Conservation (phyloP, 2,888 invertebrate species). For the Nemoura dubitans region DNA sequence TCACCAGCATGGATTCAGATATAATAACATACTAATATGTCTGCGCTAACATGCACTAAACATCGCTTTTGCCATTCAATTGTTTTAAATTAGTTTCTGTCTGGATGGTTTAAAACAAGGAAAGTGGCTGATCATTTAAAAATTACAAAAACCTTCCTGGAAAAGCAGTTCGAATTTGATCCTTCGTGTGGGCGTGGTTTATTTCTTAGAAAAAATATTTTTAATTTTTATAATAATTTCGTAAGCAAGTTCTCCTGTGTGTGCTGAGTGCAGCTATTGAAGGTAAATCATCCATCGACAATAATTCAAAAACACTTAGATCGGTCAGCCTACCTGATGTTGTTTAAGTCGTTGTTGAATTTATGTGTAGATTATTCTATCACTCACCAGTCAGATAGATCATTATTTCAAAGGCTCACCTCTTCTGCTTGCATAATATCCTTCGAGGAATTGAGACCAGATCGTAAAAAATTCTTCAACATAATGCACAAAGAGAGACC, state of each 20-base stretch:
- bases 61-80: constrained; percentile 1
- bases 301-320: neutral
- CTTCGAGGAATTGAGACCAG: neutral
- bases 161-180: neutral
- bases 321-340: neutral
- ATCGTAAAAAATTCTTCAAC: neutral
- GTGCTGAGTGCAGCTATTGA: neutral
- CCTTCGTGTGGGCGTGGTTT: neutral
- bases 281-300: neutral
- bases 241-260: neutral
- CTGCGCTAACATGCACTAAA: neutral
- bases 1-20: neutral
- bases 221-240: constrained; percentile 1
- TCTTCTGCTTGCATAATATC: neutral
- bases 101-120: neutral
- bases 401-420: neutral
- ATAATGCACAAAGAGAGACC: neutral
- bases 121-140: neutral
- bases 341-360: neutral
- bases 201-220: neutral
- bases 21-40: neutral
- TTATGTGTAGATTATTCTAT: neutral
- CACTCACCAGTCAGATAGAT: neutral
- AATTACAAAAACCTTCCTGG: constrained; percentile 12
- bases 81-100: neutral